Conservation (phyloP, 2,797 vertebrate species). For the Loriculus beryllinus region DNA sequence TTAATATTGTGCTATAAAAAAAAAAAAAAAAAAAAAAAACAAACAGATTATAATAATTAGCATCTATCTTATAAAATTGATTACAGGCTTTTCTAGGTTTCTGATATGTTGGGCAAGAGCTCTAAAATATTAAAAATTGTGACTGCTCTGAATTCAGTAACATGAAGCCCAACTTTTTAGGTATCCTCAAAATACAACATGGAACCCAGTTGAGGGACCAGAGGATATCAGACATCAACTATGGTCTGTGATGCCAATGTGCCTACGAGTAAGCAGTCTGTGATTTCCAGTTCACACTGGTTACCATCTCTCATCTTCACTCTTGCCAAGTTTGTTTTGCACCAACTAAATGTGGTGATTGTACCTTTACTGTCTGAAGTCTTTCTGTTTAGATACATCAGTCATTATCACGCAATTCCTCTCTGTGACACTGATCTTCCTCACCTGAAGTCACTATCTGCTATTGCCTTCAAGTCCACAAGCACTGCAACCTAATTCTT, state of each 20-base stretch:
- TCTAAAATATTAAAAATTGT: not conserved
- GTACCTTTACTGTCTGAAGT: not conserved
- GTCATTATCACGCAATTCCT: not conserved
- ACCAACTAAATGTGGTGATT: not conserved
- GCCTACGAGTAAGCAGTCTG: not conserved
- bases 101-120: not conserved
- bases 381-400: not conserved
- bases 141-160: not conserved
- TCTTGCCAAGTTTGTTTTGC: not conserved
- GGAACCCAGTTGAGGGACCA: accelerated
- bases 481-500: not conserved
- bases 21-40: not conserved
- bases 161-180: not conserved
- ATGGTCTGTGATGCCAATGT: accelerated
- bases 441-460: not conserved
- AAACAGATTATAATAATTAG: not conserved
- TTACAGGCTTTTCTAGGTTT: not conserved
- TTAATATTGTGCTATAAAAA: not conserved
- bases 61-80: not conserved
- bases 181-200: not conserved
- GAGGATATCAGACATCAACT: not conserved
- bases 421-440: not conserved
- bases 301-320: not conserved
- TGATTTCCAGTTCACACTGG: not conserved
- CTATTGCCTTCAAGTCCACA: not conserved